Evolutionary conservation across 2,797 vertebrate genomes (phyloP).

Genomic region (Chrysolophus pictus): DNA sequence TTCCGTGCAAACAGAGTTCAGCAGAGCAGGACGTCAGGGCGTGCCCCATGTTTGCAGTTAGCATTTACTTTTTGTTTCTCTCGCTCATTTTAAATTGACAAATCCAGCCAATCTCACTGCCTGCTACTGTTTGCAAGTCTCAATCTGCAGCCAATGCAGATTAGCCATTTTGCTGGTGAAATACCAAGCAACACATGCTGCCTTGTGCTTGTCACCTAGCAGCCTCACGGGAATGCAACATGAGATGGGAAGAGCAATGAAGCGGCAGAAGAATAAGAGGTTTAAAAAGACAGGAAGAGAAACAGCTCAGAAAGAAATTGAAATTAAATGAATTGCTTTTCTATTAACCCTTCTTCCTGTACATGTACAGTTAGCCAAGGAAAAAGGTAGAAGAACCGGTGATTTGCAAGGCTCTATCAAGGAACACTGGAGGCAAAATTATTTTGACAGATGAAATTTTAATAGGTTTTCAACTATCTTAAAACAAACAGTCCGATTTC

Average conservation of each 20-base stretch:
- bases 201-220: slow-evolving; percentile 66
- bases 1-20: not conserved
- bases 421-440: not conserved
- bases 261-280: slow-evolving; percentile 42
- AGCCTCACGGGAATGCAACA: slow-evolving; percentile 60
- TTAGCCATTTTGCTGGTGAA: slow-evolving; percentile 56
- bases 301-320: not conserved
- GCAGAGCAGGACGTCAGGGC: accelerated
- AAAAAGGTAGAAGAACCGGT: not conserved
- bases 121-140: not conserved
- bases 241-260: slow-evolving; percentile 37
- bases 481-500: not conserved
- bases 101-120: not conserved
- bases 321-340: not conserved
- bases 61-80: not conserved
- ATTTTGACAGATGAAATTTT: not conserved
- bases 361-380: accelerated
- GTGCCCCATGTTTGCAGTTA: not conserved
- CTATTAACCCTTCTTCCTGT: not conserved
- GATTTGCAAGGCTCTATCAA: not conserved
- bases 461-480: not conserved
- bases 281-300: slow-evolving; percentile 46
- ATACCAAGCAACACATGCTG: slow-evolving; percentile 47
- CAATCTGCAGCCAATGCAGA: slow-evolving; percentile 17
- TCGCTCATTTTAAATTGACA: not conserved